phyloP scores from a whole-genome alignment of 2,113 vertebrate genomes.

The Paracanthobrama guichenoti region DNA sequence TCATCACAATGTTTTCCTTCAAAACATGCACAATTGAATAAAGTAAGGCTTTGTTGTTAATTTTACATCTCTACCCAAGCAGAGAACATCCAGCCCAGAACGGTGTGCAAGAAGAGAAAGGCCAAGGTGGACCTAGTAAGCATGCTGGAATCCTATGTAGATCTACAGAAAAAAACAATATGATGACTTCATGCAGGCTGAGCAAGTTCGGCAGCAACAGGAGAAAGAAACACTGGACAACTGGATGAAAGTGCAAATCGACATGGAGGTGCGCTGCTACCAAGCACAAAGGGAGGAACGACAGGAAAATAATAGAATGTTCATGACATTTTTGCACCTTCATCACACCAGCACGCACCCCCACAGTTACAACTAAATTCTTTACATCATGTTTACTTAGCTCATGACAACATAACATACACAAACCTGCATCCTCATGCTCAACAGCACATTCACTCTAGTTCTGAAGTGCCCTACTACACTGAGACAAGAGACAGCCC shows the following conservation, averaged over 20 bases:
- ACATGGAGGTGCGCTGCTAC: neutral
- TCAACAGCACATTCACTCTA: no score
- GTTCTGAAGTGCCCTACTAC: no score
- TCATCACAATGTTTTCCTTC: no score
- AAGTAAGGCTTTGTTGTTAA: no score
- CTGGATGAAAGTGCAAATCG: constrained; percentile 1
- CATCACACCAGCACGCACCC: neutral
- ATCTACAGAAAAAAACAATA: neutral
- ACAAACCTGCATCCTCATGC: no score
- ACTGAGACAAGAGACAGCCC: neutral
- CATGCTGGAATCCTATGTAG: neutral
- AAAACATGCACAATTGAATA: no score
- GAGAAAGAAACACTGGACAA: neutral
- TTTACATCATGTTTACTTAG: neutral
- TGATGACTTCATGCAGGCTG: neutral
- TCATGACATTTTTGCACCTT: neutral
- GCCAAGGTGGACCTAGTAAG: neutral
- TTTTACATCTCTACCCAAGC: neutral
- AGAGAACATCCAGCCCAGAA: neutral
- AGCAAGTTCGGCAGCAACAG: neutral
- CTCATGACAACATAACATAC: neutral
- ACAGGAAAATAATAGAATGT: neutral
- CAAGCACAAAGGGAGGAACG: neutral
- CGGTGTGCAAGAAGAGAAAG: neutral
- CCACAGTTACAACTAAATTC: neutral